Evolutionary conservation across 2,888 invertebrate species (phyloP).

Genomic region (Falcaria lacertinaria): DNA sequence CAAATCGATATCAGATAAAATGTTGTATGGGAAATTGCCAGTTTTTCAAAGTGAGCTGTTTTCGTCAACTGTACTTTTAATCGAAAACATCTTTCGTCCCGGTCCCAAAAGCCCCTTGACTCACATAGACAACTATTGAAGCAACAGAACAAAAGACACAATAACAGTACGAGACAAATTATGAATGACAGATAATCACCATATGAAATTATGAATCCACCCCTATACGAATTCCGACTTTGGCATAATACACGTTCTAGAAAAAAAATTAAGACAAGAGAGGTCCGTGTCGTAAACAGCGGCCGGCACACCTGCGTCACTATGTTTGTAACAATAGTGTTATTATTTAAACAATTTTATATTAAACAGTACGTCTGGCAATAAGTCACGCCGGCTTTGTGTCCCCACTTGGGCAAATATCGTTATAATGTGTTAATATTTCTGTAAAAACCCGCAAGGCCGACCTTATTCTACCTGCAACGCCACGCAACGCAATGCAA

Average conservation of each 20-base stretch:
- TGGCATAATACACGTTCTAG: not conserved
- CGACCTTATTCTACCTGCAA: slow-evolving; percentile 26
- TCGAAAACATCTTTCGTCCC: no score
- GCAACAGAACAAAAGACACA: no score
- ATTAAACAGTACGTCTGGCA: slow-evolving; percentile 12
- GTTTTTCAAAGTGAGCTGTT: no score
- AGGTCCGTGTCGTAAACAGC: slow-evolving; percentile 1
- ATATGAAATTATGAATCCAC: not conserved
- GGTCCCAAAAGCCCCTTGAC: no score
- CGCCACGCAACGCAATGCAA: slow-evolving; percentile 15
- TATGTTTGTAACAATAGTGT: slow-evolving; percentile 9
- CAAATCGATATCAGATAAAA: no score
- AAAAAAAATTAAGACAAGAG: not conserved
- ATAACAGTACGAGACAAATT: no score
- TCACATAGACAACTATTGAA: no score
- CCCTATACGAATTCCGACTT: not conserved
- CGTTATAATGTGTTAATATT: slow-evolving; percentile 20
- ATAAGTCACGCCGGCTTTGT: slow-evolving; percentile 9
- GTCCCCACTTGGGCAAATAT: slow-evolving; percentile 42
- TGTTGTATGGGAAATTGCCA: no score
- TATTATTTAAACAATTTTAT: slow-evolving; percentile 6
- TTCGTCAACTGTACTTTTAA: no score
- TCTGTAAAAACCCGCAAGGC: slow-evolving; percentile 43
- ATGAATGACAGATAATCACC: no score
- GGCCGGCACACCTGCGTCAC: slow-evolving; percentile 3